Evolutionary conservation across 2,888 invertebrate species (phyloP), one percentile per base, ranked within the genome.

Genomic region (Pyrochroa serraticornis): DNA sequence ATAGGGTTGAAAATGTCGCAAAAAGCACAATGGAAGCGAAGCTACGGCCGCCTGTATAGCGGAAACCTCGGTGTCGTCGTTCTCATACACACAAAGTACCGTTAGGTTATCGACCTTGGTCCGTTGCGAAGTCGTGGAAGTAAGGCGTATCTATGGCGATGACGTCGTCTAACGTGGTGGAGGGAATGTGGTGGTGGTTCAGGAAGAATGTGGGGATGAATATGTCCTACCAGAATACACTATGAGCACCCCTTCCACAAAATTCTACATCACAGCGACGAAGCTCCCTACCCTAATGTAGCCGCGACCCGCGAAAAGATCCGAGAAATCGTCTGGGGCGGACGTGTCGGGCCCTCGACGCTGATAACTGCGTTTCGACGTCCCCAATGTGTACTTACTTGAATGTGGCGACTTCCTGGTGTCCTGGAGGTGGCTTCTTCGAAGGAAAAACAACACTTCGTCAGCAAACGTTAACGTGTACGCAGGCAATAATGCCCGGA

Each of bases 191-290:
- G 75, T 73, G 71, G 77, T 78, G 75, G 78, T 59, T 48, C 61
- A 70, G 76, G 75, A 76, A 76, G 77, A 77, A 78, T 77, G 79
- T 79, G 79, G 79, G 79, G 79, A 79, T 79, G 79, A 79, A 79
- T 77, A 75, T 76, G 76, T 78, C 78, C 78, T 77, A 78, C 78
- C 78, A 78, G 78, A 78, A 75, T 75, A 78, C 77, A 71, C 76
- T 73, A 73, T 72, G 77, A 77, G 75, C 78, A 79, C 79, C 79
- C 79, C 79, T 79, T 79, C 79, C 79, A 79, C 79, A 76, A 71
- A 77, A 78, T 76, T 77, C 78, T 75, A 77, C 77, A 75, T 77
- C 77, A 78, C 75, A 69, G 79, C 79, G 79, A 74, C 79, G 78
- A 78, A 78, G 78, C 79, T 79, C 79, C 79, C 79, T 79, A 77